Evolutionary conservation across 1,140 invertebrate genomes (phyloP).

Genomic region (Triops cancriformis): DNA sequence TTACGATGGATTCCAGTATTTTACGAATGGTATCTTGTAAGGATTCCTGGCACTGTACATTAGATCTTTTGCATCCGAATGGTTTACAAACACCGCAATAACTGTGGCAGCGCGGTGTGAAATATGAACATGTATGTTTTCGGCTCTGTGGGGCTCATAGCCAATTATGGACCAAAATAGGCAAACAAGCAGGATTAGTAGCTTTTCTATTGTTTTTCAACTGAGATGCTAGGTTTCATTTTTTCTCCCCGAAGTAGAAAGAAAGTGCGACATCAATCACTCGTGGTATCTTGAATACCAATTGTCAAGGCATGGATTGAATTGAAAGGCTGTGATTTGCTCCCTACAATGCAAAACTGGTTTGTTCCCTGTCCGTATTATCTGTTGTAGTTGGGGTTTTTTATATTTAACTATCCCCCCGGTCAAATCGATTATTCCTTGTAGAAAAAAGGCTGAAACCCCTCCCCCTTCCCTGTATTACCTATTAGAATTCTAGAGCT

Average conservation of each 20-base stretch:
- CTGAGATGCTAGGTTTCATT: background rate
- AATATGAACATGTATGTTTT: background rate
- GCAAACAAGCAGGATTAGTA: background rate
- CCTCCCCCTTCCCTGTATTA: background rate
- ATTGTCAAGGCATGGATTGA: background rate
- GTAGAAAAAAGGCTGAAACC: background rate
- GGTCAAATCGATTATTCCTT: background rate
- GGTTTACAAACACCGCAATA: background rate
- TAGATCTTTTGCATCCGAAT: background rate
- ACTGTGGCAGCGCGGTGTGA: background rate
- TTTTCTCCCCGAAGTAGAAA: background rate
- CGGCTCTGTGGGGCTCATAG: background rate
- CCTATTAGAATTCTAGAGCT: background rate
- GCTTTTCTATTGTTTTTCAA: background rate
- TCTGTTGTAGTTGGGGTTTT: background rate
- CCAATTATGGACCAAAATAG: constrained; percentile 7
- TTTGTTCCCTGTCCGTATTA: background rate
- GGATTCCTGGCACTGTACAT: background rate
- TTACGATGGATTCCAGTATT: constrained; percentile 98
- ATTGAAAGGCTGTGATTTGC: constrained; percentile 6
- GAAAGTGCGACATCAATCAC: background rate
- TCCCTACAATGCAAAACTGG: background rate
- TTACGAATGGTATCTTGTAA: constrained; percentile 90
- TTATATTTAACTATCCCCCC: background rate
- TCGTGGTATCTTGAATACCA: no score